Evolutionary conservation across 1,140 invertebrate species (phyloP), one percentile per base, ranked within the genome.

Genomic region (Pogonus chalceus): DNA sequence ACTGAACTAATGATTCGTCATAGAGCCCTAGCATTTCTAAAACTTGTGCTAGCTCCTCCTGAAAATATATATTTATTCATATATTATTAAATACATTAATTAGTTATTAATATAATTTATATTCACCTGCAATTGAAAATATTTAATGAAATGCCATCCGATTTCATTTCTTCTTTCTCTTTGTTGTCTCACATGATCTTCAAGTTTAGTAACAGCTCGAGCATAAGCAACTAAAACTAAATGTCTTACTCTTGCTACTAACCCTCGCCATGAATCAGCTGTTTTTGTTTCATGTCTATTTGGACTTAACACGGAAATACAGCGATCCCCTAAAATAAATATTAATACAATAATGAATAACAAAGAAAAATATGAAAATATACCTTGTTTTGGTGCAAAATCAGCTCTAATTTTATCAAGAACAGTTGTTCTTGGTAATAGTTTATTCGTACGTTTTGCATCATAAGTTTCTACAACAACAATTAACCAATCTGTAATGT

Each of bases 41-140:
- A 55, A 93, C 88, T 76, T 96, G 90, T 49, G 92, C 94, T 59
- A 98, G 76, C 77, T 97, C 90, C 75, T 97, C 94, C 84, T 96
- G 78, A 23, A 78, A 76, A 60, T 63, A n/a, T n/a, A n/a, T n/a
- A n/a, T n/a, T n/a, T n/a, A n/a, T n/a, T n/a, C n/a, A n/a, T n/a
- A n/a, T n/a, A n/a, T n/a, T n/a, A n/a, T n/a, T n/a, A n/a, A n/a
- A n/a, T n/a, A n/a, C n/a, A n/a, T n/a, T n/a, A n/a, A n/a, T n/a
- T n/a, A n/a, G n/a, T n/a, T n/a, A n/a, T n/a, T n/a, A n/a, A n/a
- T n/a, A n/a, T 43, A 43, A 12, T 7, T 21, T 39, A 18, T 57
- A 65, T 53, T 65, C 77, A 88, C 88, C 78, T 92, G 89, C 58
- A 96, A 74, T 60, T 92, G 79, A 76, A 96, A 96, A 75, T 97